phyloP scores from a whole-genome alignment of 2,888 invertebrate species.

The Amphipoea lucens region DNA sequence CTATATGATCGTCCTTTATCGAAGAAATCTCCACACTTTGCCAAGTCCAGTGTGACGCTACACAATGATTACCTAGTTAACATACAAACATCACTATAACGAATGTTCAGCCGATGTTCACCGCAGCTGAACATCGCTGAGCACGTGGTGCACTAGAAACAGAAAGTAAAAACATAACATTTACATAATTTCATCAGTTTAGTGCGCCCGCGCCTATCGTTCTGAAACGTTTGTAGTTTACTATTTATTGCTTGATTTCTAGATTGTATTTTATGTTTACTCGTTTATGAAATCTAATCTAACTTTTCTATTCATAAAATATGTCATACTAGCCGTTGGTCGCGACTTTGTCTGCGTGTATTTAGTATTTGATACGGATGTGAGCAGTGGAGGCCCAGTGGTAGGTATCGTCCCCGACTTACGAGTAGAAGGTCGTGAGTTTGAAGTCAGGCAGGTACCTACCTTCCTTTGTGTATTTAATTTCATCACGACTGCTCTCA shows the following conservation, averaged over 20 bases:
- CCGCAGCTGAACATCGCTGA: conserved; percentile 1
- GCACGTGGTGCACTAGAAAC: conserved; percentile 29
- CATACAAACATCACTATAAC: too few species aligned
- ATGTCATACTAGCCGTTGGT: neutral
- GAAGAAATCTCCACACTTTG: too few species aligned
- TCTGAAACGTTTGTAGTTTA: conserved; percentile 6
- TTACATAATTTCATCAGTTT: conserved; percentile 43
- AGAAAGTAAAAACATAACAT: conserved; percentile 35
- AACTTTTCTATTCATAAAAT: neutral
- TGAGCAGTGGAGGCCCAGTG: too few species aligned
- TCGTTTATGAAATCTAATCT: conserved; percentile 2
- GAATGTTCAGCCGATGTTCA: neutral
- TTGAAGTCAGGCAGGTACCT: too few species aligned
- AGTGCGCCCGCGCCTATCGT: neutral
- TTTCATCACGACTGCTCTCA: too few species aligned
- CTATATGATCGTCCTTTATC: too few species aligned
- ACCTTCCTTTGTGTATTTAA: too few species aligned
- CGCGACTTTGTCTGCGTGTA: neutral
- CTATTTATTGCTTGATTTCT: neutral
- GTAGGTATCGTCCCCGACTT: too few species aligned
- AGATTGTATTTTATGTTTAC: conserved; percentile 7
- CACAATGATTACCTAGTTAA: neutral
- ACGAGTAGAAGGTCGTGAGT: too few species aligned
- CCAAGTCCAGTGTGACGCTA: neutral
- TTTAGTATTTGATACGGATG: neutral